Percentiles rank a stretch among this genome's conserved stretches.
Conservation (phyloP, 2,113 vertebrate genomes). For the Carollia perspicillata region DNA sequence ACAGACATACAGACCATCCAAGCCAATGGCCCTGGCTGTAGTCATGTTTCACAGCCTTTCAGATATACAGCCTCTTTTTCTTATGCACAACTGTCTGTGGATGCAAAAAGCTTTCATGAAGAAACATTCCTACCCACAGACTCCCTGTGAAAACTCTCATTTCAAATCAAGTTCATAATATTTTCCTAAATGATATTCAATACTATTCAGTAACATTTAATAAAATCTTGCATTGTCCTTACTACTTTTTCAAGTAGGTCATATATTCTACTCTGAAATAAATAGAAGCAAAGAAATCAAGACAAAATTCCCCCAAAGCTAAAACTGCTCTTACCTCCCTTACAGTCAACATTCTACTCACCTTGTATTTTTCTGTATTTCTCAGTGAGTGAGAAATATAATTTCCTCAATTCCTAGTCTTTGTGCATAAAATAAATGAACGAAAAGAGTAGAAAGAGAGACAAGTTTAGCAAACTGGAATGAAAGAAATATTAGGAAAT, state of each 20-base stretch:
- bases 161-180: neutral
- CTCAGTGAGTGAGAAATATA: neutral
- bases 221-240: neutral
- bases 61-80: neutral
- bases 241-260: neutral
- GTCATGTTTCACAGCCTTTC: neutral
- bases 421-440: neutral
- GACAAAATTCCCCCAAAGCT: neutral
- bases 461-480: neutral
- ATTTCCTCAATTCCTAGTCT: slow-evolving; percentile 7
- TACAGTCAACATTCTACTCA: neutral
- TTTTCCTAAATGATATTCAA: neutral
- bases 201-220: neutral
- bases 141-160: neutral
- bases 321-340: neutral
- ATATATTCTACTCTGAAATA: neutral
- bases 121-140: neutral
- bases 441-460: neutral
- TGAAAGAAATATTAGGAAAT: neutral
- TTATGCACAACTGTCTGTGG: neutral
- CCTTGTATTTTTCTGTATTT: neutral
- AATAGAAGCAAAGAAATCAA: neutral
- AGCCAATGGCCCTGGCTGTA: neutral
- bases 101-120: neutral
- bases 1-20: neutral